phyloP scores from a whole-genome alignment of 2,797 vertebrate genomes.

The Macropodus opercularis region DNA sequence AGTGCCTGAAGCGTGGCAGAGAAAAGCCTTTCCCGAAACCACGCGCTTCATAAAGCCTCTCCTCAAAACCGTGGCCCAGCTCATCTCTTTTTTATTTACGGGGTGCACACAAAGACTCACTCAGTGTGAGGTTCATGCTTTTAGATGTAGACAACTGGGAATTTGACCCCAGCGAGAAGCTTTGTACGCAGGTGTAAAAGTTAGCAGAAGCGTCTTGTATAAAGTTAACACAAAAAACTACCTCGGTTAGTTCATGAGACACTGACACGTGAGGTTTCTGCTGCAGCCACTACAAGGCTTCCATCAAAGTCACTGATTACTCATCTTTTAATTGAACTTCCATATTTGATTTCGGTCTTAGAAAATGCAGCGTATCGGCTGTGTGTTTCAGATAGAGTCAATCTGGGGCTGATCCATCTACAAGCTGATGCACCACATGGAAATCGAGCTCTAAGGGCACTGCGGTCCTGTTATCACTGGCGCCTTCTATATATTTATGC shows the following conservation, averaged over 20 bases:
- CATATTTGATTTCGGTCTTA: slow-evolving; percentile 41
- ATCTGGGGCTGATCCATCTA: slow-evolving; percentile 62
- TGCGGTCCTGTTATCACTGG: slow-evolving; percentile 46
- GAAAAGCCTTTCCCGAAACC: too few species aligned
- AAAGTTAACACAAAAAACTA: too few species aligned
- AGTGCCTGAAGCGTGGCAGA: too few species aligned
- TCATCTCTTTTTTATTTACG: too few species aligned
- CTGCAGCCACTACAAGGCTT: slow-evolving; percentile 24
- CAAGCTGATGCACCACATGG: slow-evolving; percentile 42
- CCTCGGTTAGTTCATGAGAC: neutral
- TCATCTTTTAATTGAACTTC: slow-evolving; percentile 58
- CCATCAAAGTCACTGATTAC: slow-evolving; percentile 20
- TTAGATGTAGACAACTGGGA: too few species aligned
- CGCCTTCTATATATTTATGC: slow-evolving; percentile 47
- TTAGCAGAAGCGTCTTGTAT: too few species aligned
- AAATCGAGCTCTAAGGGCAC: slow-evolving; percentile 44
- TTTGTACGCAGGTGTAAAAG: too few species aligned
- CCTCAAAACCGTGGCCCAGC: too few species aligned
- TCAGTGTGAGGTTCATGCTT: too few species aligned
- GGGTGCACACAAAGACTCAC: too few species aligned
- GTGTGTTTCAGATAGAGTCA: slow-evolving; percentile 62
- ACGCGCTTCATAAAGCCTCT: too few species aligned
- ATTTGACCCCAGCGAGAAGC: too few species aligned
- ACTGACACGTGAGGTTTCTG: slow-evolving; percentile 28
- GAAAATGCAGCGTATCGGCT: slow-evolving; percentile 31